phyloP scores from a whole-genome alignment of 1,140 invertebrate species.

The Bombus haemorrhoidalis region DNA sequence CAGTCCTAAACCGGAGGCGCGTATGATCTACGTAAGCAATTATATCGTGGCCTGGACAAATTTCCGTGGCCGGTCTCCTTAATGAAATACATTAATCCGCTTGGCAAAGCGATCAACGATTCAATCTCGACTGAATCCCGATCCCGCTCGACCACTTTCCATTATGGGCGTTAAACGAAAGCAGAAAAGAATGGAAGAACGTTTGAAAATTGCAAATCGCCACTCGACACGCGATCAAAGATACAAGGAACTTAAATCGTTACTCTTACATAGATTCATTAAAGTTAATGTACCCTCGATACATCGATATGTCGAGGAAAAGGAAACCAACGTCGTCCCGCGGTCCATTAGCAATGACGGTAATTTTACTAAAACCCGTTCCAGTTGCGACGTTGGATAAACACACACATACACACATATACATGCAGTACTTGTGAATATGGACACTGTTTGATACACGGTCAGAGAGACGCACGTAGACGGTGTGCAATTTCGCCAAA shows the following conservation, averaged over 20 bases:
- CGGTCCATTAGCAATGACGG: constrained; percentile 26
- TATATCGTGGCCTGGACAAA: neutral
- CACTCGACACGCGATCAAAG: constrained; percentile 17
- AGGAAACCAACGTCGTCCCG: neutral
- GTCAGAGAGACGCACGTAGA: neutral
- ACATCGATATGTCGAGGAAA: constrained; percentile 11
- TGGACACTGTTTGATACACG: no score
- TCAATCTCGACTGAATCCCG: neutral
- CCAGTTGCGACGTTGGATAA: neutral
- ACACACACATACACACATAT: neutral
- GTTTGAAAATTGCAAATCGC: constrained; percentile 1
- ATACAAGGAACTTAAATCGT: neutral
- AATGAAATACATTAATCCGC: neutral
- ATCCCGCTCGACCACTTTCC: neutral
- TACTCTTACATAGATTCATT: constrained; percentile 7
- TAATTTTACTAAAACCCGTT: constrained; percentile 36
- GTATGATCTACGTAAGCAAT: neutral
- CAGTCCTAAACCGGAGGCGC: neutral
- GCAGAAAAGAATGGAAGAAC: neutral
- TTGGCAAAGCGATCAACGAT: neutral
- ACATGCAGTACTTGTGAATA: neutral
- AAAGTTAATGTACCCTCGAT: constrained; percentile 35
- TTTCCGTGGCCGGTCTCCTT: neutral
- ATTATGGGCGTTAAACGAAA: neutral
- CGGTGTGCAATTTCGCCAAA: constrained; percentile 3